phyloP scores from a whole-genome alignment of 2,113 vertebrate species.

The Corythornis madagascariensis region DNA sequence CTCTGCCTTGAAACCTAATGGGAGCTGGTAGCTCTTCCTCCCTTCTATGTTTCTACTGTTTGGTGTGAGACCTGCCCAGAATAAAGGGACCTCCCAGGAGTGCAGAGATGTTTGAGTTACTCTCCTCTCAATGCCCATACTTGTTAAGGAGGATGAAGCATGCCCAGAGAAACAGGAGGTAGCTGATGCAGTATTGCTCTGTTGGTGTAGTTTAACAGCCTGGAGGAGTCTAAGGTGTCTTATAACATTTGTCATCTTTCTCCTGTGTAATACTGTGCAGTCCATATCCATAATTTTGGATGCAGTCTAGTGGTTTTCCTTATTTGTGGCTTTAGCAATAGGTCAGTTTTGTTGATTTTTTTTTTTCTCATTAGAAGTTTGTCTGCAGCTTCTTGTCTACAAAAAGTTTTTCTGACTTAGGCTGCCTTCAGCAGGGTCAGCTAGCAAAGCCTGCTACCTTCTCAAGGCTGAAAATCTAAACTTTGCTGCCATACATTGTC shows the following conservation, averaged over 20 bases:
- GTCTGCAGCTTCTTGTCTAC: not conserved
- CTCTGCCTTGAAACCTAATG: not conserved
- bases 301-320: not conserved
- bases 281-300: not conserved
- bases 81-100: not conserved
- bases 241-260: not conserved
- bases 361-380: not conserved
- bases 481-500: conserved; percentile 47
- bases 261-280: not conserved
- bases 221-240: not conserved
- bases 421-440: conserved; percentile 24
- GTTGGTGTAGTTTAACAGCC: not conserved
- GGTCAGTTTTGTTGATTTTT: not conserved
- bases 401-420: conserved; percentile 8
- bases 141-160: not conserved
- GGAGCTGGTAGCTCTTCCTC: not conserved
- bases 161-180: not conserved
- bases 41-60: not conserved
- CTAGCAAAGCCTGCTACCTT: not conserved
- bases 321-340: not conserved
- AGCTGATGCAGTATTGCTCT: not conserved
- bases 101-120: not conserved
- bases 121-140: not conserved
- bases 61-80: not conserved
- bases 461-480: conserved; percentile 37